These are phyloP conservation scores for Chymomyza caudatula DNA, from an alignment of 2,888 invertebrate genomes.

Conservation along the genomic window DNA sequence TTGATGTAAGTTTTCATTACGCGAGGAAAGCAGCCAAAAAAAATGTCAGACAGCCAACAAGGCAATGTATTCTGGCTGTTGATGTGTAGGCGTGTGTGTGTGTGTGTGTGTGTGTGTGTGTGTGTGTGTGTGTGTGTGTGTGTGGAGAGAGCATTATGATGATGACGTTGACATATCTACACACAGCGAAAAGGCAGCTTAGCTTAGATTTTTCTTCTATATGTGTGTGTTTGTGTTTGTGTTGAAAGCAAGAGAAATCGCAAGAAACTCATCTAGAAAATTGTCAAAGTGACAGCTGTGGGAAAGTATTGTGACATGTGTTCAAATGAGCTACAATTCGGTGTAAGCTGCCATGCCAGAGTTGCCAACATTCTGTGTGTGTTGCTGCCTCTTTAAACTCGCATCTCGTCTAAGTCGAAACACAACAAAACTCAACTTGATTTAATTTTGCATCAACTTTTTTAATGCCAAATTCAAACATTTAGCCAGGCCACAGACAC, in stretches of 20 bases:
- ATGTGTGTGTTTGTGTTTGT: slow-evolving; percentile 8
- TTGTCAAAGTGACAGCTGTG: slow-evolving; percentile 73
- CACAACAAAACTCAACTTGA: slow-evolving; percentile 42
- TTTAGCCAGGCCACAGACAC: slow-evolving; percentile 41
- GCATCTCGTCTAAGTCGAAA: slow-evolving; percentile 9
- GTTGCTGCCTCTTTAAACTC: slow-evolving; percentile 46
- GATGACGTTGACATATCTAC: slow-evolving; percentile 70
- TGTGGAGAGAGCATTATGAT: slow-evolving; percentile 45
- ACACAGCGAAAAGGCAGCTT: slow-evolving; percentile 46
- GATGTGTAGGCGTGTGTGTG: not conserved
- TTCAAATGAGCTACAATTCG: slow-evolving; percentile 70
- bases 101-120: not conserved
- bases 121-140: slow-evolving; percentile 16
- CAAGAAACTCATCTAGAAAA: slow-evolving; percentile 72
- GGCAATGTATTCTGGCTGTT: slow-evolving; percentile 1
- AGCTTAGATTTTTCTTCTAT: slow-evolving; percentile 35
- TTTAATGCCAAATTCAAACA: slow-evolving; percentile 53
- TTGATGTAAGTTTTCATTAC: slow-evolving; percentile 70
- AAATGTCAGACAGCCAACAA: slow-evolving; percentile 20
- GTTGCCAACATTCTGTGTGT: not conserved
- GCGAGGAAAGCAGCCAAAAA: slow-evolving; percentile 28
- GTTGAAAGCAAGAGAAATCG: slow-evolving; percentile 39
- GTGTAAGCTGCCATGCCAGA: not conserved
- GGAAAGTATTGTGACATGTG: slow-evolving; percentile 73
- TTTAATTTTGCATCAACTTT: slow-evolving; percentile 56